Base-by-base conservation (phyloP, 2,888 invertebrate species). In the Allygus modestus region DNA sequence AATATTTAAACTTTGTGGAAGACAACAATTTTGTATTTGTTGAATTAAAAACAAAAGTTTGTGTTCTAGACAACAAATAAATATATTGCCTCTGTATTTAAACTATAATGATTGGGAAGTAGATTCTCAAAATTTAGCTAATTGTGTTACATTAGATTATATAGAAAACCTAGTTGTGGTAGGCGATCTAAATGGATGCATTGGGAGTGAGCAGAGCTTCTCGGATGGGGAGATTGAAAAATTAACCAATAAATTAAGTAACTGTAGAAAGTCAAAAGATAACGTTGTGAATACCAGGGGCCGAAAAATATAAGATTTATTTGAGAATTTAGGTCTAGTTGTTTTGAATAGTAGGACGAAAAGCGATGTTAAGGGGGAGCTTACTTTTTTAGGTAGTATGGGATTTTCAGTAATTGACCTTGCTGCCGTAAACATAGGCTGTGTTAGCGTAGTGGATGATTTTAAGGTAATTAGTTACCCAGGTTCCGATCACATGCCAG, bases 401-500 rank as follows among this genome's bases (percentile, higher is more conserved):
- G 31, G 69, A 37, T 31, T 2, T 37, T 69, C 69, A 17, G 37
- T 28, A 31, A 69, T 69, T 33, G 69, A 69, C 31, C 15, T 69
- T 9, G 69, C 31, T 31, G 69, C 69, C 1, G 69, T 69, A 1
- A 5, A 31, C 2, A 69, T 69, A 17, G 31, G 5, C 4, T 69
- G 33, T 69, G 2, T 69, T 9, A 15, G n/a, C 4, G 17, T 69
- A 31, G 33, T 69, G 2, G 12, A 37, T 17, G 69, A 69, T 37
- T 69, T 69, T 31, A n/a, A 28, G 11, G 69, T 69, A 31, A 31
- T 69, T 1, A n/a, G 33, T 31, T 69, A 31, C 23, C 15, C 51
- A 23, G 79, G 79, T 17, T 79, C 79, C 1, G 79, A 79, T 28
- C 79, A 54, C 23, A 46, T 54, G 54, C 54, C 54, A 2, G 20